phyloP scores from a whole-genome alignment of 2,113 vertebrate genomes.

The Poecilia latipinna region DNA sequence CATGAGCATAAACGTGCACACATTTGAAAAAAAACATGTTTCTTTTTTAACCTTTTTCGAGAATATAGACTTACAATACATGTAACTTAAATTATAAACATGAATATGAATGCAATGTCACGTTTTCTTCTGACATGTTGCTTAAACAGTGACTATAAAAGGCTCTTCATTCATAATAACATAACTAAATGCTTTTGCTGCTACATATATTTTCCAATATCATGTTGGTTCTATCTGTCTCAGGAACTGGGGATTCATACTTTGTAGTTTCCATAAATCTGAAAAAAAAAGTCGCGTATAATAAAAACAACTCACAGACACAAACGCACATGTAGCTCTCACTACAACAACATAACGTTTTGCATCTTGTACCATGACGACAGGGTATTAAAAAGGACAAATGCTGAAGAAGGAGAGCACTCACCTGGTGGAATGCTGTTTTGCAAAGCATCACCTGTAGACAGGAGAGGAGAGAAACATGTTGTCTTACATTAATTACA shows the following conservation, averaged over 20 bases:
- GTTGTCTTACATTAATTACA: conserved; percentile 13
- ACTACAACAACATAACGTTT: conserved; percentile 18
- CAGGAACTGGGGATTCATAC: conserved; percentile 6
- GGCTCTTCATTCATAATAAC: conserved; percentile 4
- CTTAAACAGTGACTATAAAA: background rate
- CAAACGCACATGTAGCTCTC: conserved; percentile 3
- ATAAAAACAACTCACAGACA: conserved; percentile 3
- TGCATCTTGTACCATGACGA: conserved; percentile 16
- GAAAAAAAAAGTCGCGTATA: background rate
- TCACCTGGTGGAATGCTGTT: conserved; percentile 75
- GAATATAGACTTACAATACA: background rate
- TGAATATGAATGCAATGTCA: background rate
- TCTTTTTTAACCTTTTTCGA: background rate
- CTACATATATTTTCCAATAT: too few species aligned
- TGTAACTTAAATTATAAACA: background rate
- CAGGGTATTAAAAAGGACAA: conserved; percentile 32
- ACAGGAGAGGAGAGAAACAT: conserved; percentile 38
- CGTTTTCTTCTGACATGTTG: too few species aligned
- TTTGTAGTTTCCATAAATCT: conserved; percentile 7
- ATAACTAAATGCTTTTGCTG: too few species aligned
- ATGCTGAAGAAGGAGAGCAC: conserved; percentile 24
- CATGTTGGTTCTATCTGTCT: conserved; percentile 1
- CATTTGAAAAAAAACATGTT: background rate
- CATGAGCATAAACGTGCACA: background rate
- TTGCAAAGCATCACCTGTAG: conserved; percentile 74